Conservation (phyloP, 2,113 vertebrate species). For the Polypterus senegalus region DNA sequence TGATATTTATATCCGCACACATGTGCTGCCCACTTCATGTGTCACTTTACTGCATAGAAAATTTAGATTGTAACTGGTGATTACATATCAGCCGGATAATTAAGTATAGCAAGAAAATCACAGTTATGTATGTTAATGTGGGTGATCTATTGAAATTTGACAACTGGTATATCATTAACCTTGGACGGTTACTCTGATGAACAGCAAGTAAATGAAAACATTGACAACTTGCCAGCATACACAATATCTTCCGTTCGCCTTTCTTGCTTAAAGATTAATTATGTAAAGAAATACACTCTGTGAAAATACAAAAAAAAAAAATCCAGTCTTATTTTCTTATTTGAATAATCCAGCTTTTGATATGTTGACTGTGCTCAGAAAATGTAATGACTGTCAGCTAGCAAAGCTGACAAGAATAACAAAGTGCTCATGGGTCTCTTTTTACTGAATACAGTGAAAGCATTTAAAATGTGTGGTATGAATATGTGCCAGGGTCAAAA, state of each 20-base stretch:
- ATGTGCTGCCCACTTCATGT: no score
- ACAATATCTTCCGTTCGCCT: slow-evolving; percentile 5
- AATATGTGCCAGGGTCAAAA: no score
- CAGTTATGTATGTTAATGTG: no score
- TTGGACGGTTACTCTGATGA: slow-evolving; percentile 3
- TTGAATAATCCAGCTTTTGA: slow-evolving; percentile 17
- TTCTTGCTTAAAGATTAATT: slow-evolving; percentile 11
- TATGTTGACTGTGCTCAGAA: slow-evolving; percentile 13
- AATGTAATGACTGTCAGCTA: slow-evolving; percentile 10
- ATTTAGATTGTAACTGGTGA: no score
- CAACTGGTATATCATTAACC: slow-evolving; percentile 15
- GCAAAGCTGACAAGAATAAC: slow-evolving; percentile 15
- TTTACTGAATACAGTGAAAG: not conserved
- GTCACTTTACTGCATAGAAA: no score
- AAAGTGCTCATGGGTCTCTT: slow-evolving; percentile 8
- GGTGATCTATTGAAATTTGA: slow-evolving; percentile 11
- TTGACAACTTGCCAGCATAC: slow-evolving; percentile 3
- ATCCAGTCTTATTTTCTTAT: slow-evolving; percentile 6
- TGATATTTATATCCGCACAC: no score
- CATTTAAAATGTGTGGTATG: no score
- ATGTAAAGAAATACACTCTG: slow-evolving; percentile 11
- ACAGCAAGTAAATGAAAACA: slow-evolving; percentile 10
- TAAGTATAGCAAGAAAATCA: no score
- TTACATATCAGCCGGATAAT: no score
- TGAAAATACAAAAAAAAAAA: slow-evolving; percentile 1